A percentile compares a stretch with the other conserved stretches of the same genome.
phyloP scores from a whole-genome alignment of 2,888 invertebrate species.

The Apoda limacodes region DNA sequence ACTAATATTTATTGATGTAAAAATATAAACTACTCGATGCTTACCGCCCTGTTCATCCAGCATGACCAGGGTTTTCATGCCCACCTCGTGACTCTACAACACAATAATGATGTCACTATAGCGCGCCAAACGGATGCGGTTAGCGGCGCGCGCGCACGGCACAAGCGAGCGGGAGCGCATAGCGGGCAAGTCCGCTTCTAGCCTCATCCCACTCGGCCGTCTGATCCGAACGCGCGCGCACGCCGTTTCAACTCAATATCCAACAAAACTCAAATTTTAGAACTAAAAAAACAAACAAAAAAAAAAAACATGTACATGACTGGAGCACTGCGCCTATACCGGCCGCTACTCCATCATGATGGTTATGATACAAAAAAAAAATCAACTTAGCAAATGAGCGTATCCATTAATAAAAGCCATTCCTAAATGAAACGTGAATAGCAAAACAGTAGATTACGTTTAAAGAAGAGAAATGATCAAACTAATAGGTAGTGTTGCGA shows the following conservation, averaged over 20 bases:
- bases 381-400: slow-evolving; percentile 62
- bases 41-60: slow-evolving; percentile 99
- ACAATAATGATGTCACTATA: slow-evolving; percentile 72
- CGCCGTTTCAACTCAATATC: slow-evolving; percentile 43
- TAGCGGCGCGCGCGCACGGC: slow-evolving; percentile 36
- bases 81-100: slow-evolving; percentile 99
- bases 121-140: slow-evolving; percentile 62
- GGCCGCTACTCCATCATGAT: slow-evolving; percentile 28
- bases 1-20: slow-evolving; percentile 63
- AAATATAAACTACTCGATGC: slow-evolving; percentile 75
- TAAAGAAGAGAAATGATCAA: slow-evolving; percentile 56
- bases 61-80: slow-evolving; percentile 99
- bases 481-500: slow-evolving; percentile 55
- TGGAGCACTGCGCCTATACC: slow-evolving; percentile 30
- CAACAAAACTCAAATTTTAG: slow-evolving; percentile 52
- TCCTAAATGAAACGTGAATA: slow-evolving; percentile 64
- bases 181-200: slow-evolving; percentile 11
- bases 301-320: slow-evolving; percentile 46
- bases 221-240: slow-evolving; percentile 26
- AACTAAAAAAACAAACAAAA: slow-evolving; percentile 47
- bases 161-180: slow-evolving; percentile 16
- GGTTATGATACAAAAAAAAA: slow-evolving; percentile 37
- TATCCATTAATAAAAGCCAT: slow-evolving; percentile 62
- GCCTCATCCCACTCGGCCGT: slow-evolving; percentile 5
- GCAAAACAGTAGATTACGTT: slow-evolving; percentile 52